Evolutionary conservation across 2,113 vertebrate species (phyloP), one percentile per base, ranked within the genome.

Genomic region (Cichladusa arquata): DNA sequence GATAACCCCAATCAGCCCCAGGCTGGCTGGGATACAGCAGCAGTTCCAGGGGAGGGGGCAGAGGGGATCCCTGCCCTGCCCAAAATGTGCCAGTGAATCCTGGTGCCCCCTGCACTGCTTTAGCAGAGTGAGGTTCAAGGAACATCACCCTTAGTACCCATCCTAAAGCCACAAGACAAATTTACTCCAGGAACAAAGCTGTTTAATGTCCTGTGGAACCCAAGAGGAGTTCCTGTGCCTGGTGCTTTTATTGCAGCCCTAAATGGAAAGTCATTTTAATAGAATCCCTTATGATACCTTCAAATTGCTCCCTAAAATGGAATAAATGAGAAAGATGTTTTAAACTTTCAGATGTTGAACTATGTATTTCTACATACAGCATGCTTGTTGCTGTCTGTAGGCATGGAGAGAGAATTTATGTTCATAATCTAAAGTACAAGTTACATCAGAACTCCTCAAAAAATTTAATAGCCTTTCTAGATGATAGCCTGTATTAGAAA

Each of bases 21-120:
- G 93, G 38, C 65, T 72, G 54, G 31, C 14, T 31, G 18, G 80
- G 65, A 4, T 5, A 16, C 4, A 8, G 34, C 50, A 76, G 57
- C 62, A 79, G 51, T 10, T 61, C 3, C 2, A 31, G 1, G 4
- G 33, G 15, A 47, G 31, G 54, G 70, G 50, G n/a, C 64, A 51
- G 62, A 36, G 2, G 2, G 6, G 29, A 69, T 20, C 67, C 51
- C 60, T 45, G 36, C 45, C 7, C 3, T 23, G 9, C 1, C 77
- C 67, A 5, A 33, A 47, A 20, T 0, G 0, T 1, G 19, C 50
- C 38, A n/a, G 19, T 0, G 40, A 74, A 8, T 5, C 45, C 56
- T 4, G n/a, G 36, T n/a, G 79, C 36, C 66, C 12, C 58, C 9
- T 31, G 44, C 28, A 3, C 5, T 20, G 45, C 2, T 15, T 42